Conservation (phyloP, 1,140 invertebrate genomes). For the Apocrypta bakeri region DNA sequence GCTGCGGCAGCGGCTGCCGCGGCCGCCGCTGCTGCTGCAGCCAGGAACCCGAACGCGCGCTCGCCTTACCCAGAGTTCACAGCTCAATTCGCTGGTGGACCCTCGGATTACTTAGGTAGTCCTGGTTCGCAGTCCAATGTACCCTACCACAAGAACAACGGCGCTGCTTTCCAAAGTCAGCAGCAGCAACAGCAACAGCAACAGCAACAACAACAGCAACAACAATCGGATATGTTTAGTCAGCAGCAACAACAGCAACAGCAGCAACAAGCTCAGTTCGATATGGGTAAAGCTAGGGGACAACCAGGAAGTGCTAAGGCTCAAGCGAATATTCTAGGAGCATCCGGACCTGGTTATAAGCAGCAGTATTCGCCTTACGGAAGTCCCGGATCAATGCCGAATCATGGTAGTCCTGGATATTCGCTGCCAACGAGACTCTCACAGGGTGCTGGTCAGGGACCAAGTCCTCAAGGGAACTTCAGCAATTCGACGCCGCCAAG, state of each 20-base stretch:
- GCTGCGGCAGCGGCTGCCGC: constrained; percentile 59
- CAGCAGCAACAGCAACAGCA: constrained; percentile 52
- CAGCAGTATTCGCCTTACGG: constrained; percentile 82
- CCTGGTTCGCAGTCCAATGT: constrained; percentile 67
- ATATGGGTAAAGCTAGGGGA: not conserved
- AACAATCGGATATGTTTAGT: constrained; percentile 56
- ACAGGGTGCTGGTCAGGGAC: constrained; percentile 65
- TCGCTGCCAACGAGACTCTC: constrained; percentile 73
- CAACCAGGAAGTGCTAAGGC: constrained; percentile 49
- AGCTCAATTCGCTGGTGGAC: constrained; percentile 66
- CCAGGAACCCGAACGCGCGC: constrained; percentile 68
- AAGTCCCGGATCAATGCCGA: constrained; percentile 77
- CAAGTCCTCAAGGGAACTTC: constrained; percentile 73
- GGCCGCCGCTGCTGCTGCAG: constrained; percentile 10
- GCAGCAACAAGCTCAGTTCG: not conserved
- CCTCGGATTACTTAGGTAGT: constrained; percentile 73
- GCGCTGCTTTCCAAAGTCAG: constrained; percentile 56
- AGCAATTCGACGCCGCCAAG: constrained; percentile 77
- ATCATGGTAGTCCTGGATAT: constrained; percentile 80
- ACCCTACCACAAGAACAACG: constrained; percentile 72
- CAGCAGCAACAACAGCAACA: constrained; percentile 16
- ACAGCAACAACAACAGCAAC: constrained; percentile 56
- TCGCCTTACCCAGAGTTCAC: constrained; percentile 73
- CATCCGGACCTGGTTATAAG: constrained; percentile 70
- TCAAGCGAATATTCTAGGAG: constrained; percentile 69